Base-by-base conservation (phyloP, 1,140 invertebrate species). In the Lepidurus apus region DNA sequence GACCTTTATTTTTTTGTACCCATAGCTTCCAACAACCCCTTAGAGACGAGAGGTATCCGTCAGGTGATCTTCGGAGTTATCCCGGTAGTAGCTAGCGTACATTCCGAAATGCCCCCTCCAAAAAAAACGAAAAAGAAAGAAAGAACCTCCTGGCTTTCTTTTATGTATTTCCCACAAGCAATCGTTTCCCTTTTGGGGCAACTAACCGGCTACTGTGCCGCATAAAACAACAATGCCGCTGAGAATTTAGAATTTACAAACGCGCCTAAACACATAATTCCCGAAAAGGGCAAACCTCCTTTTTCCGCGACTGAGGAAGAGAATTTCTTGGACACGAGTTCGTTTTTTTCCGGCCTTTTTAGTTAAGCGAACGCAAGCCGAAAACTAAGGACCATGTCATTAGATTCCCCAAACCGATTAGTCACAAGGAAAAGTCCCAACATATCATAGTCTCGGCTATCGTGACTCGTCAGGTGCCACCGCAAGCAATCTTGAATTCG, bases 21-120 rank as follows among this genome's bases (percentile, higher is more conserved):
- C 53, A n/a, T 65, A 7, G 17, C 21, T 65, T 21, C 53, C 21
- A 65, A 65, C 53, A 13, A 21, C 8, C 8, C 53, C 53, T 65
- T 21, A 21, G n/a, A 13, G 53, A 65, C 53, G 7, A 21, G 7
- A 21, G 53, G 53, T 1, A 65, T 65, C 10, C n/a, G 53, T 65
- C 53, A 65, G 53, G 53, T 65, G 53, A 65, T 65, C 53, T n/a
- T 13, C n/a, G 34, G 13, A 65, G 53, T n/a, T 65, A 65, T 65
- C 10, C 53, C 53, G 53, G 53, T 21, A 65, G 53, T 13, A 65
- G 47, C 47, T 65, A 65, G 21, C 47, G 21, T 65, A 65, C 17
- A 65, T 65, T n/a, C 53, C 53, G 21, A 65, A 13, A 65, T 17
- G 21, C 3, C 13, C 21, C 53, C 53, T 13, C 17, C 45, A 17